These are phyloP conservation scores for Pygoscelis adeliae DNA, from an alignment of 2,113 vertebrate species.

Conservation along the genomic window DNA sequence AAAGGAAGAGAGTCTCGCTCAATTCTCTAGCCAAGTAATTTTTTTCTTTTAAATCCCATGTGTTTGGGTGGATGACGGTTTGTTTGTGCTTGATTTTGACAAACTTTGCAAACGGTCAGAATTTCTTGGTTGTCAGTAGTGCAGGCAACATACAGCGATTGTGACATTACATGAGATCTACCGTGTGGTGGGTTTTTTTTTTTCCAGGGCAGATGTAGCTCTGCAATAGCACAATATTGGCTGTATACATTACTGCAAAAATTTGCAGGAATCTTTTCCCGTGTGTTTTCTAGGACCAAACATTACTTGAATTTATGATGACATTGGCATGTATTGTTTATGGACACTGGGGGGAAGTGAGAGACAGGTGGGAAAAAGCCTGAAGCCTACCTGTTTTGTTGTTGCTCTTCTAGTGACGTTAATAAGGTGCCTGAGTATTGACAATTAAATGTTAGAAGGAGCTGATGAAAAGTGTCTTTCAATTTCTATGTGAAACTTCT, in stretches of 20 bases:
- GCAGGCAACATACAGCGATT: background rate
- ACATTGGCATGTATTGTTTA: background rate
- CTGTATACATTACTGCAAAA: background rate
- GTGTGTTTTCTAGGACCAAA: background rate
- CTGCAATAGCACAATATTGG: background rate
- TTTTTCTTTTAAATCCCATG: background rate
- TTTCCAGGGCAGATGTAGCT: background rate
- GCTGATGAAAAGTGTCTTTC: background rate
- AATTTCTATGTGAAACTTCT: background rate
- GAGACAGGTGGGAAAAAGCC: background rate
- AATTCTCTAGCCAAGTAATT: background rate
- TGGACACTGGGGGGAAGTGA: background rate
- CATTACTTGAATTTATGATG: background rate
- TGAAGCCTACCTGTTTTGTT: background rate
- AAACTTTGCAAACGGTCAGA: background rate
- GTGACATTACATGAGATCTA: background rate
- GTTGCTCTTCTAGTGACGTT: background rate
- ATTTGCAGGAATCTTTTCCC: background rate
- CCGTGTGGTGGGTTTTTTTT: rapidly evolving
- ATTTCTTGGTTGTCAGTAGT: background rate
- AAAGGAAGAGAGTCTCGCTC: background rate
- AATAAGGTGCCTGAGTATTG: background rate
- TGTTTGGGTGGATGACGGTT: background rate
- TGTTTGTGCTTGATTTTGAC: background rate
- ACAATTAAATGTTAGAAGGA: background rate